Conservation (phyloP, 2,113 vertebrate species). For the Myrmecobius fasciatus region DNA sequence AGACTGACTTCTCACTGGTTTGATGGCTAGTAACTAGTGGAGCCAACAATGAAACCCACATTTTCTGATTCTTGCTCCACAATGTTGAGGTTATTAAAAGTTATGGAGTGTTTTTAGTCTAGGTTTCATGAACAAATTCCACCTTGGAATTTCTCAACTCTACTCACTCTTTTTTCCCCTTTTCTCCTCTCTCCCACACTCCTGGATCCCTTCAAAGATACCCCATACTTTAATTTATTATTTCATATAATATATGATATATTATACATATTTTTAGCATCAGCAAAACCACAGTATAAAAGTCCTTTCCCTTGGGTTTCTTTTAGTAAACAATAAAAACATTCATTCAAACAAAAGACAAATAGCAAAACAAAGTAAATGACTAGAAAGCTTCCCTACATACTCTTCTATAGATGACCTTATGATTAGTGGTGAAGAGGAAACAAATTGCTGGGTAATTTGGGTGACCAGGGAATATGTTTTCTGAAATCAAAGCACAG, state of each 20-base stretch:
- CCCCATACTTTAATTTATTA: neutral
- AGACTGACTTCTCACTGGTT: neutral
- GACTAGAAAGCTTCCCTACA: neutral
- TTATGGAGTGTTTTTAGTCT: neutral
- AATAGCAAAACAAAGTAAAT: neutral
- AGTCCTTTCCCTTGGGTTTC: neutral
- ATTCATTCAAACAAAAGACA: neutral
- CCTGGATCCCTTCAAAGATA: neutral
- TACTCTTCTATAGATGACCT: neutral
- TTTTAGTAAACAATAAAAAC: neutral
- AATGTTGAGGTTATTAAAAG: neutral
- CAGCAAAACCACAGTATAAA: neutral
- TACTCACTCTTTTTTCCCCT: neutral
- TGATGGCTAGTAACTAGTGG: neutral
- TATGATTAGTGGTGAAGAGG: neutral
- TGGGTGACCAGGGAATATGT: neutral
- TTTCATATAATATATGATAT: no score
- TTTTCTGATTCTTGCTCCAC: neutral
- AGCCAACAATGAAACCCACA: neutral
- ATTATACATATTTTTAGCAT: no score
- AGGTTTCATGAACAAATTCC: neutral
- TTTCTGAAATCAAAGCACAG: neutral
- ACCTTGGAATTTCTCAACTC: neutral
- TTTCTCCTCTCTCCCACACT: neutral
- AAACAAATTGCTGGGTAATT: neutral